Evolutionary conservation across 2,797 vertebrate species (phyloP), one percentile per base, ranked within the genome.

Genomic region (Sebastes reedi): DNA sequence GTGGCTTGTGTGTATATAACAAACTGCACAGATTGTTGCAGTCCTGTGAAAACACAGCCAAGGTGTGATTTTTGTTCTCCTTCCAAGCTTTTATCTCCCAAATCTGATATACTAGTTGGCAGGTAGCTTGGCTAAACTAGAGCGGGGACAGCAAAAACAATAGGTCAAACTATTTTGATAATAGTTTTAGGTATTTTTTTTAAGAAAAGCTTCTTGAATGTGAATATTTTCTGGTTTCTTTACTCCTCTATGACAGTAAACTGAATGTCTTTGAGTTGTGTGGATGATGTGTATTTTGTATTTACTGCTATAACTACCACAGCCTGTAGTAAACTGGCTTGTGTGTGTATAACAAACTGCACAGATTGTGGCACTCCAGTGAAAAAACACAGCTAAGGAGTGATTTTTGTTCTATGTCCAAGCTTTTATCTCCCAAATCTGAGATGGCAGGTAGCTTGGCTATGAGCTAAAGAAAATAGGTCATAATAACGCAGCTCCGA

Each of bases 401-500:
- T 60, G 20, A 39, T 56, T 69, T 42, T 50, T 67, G 22, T 54
- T 30, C 8, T 60, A n/a, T 0, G 8, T 72, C 56, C 25, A 54
- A 20, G 25, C 11, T 27, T 36, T 65, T 52, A 18, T 52, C 54
- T 29, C 6, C 22, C 5, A 9, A 60, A 18, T 50, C 55, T 42
- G 13, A 42, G 39, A 42, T 42, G 39, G 11, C 39, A 42, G 39
- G 39, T 42, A 42, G 39, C 39, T 42, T 42, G 13, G 39, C 39
- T 42, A 14, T 42, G 14, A 42, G 39, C 39, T 14, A 58, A 16
- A 42, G 14, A 25, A 93, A 93, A 91, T 91, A 79, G 91, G 92
- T 91, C 91, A 93, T 52, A 90, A 93, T 52, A 90, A 80, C 55
- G 75, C 68, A 73, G 58, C 66, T 85, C 83, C 77, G 36, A n/a